Evolutionary conservation across 2,888 invertebrate species (phyloP), one percentile per base, ranked within the genome.

Genomic region (Pollenia angustigena): DNA sequence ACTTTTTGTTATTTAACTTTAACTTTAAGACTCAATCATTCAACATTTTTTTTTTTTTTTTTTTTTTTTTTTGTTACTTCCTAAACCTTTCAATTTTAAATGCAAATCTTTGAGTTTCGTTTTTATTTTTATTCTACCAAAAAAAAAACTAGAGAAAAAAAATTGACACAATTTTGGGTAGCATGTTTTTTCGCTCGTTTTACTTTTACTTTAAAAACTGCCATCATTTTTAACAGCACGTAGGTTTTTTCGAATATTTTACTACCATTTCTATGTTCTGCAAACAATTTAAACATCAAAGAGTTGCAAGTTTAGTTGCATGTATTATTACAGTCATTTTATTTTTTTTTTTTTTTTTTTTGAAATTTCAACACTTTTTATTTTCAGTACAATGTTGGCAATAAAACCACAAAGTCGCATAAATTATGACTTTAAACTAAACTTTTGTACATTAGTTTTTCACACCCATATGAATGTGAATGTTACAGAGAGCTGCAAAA

Each of bases 321-420:
- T 82, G 75, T 82, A 75, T 68, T 81, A 68, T 75, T 68, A 75
- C 52, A 32, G 75, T 50, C 42, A 81, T 68, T 74, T 75, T 66
- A 7, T 4, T 14, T 46, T 48, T 50, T 79, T 44, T 6, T 48
- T 4, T 18, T 44, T 48, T 50, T 79, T 44, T 6, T 48, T 4
- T 18, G 23, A 6, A n/a, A 23, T 60, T 81, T 80, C 52, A 32
- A 48, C 18, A 1, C 23, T 8, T 46, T 44, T 46, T n/a, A 7
- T 54, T 46, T 66, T 0, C 12, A 58, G 16, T 56, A 64, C 72
- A 79, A 72, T 83, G 86, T 81, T 81, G 83, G 87, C 76, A 78
- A 87, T 87, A 87, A 81, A 87, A 87, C 87, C 87, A 84, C 87
- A 87, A 87, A 87, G 87, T 87, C 83, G 76, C 81, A 87, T 87